Conservation (phyloP, 2,113 vertebrate genomes). For the Ovis aries region ARS-UI_Ramb_v3.0 NC_056056.1:182585001-182585500, state of each 20-base stretch:
- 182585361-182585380: slow-evolving; percentile 22
- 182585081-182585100: background rate
- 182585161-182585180: background rate
- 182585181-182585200: slow-evolving; percentile 13
- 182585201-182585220: background rate
- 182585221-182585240: background rate
- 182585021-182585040: background rate
- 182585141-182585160: background rate
- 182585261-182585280: background rate
- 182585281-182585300: background rate
- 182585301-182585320: background rate
- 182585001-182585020: background rate
- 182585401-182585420: slow-evolving; percentile 67
- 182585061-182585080: background rate
- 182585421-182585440: slow-evolving; percentile 6
- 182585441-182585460: slow-evolving; percentile 61
- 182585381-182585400: slow-evolving; percentile 50
- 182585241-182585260: background rate
- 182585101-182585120: background rate
- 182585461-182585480: slow-evolving; percentile 36
- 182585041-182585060: background rate
- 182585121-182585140: slow-evolving; percentile 9
- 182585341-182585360: slow-evolving; percentile 24
- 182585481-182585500: slow-evolving; percentile 50
- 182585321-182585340: background rate